These are phyloP conservation scores for Nemapogon koenigi DNA, from an alignment of 2,888 invertebrate species.

Conservation along the genomic window DNA sequence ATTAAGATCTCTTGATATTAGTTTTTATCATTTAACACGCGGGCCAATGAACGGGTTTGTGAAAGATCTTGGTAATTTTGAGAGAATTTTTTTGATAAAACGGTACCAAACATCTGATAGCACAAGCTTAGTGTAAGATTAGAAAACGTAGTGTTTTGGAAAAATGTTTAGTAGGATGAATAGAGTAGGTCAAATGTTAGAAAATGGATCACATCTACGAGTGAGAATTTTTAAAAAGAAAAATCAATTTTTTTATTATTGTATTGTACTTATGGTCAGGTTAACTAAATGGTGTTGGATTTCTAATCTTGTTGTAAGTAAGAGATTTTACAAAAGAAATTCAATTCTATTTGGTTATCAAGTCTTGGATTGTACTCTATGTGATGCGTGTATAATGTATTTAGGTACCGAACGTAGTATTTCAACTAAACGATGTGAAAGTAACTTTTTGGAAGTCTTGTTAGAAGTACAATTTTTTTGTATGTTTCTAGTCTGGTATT, in stretches of 20 bases:
- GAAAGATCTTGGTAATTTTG: not conserved
- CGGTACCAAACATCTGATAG: conserved; percentile 40
- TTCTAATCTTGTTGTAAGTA: too few species aligned
- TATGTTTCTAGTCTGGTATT: too few species aligned
- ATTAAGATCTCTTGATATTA: not conserved
- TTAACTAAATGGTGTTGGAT: too few species aligned
- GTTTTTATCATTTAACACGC: not conserved
- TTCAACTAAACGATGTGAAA: too few species aligned
- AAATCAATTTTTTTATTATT: not conserved
- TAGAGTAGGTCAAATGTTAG: conserved; percentile 28
- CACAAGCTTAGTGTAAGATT: conserved; percentile 44
- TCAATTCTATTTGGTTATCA: too few species aligned
- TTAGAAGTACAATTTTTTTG: too few species aligned
- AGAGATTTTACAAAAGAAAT: too few species aligned
- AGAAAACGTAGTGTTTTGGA: conserved; percentile 59
- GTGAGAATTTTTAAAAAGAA: conserved; percentile 41
- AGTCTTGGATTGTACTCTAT: too few species aligned
- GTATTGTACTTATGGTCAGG: too few species aligned
- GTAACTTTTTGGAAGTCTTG: too few species aligned
- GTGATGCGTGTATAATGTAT: too few species aligned
- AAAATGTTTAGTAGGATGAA: conserved; percentile 50
- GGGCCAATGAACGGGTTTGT: not conserved
- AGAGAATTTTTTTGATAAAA: conserved; percentile 3
- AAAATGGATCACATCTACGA: conserved; percentile 34
- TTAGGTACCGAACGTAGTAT: too few species aligned